Percentiles rank a stretch among this genome's conserved stretches.
Evolutionary conservation across 2,113 vertebrate genomes (phyloP).

Genomic region (Columba janthina): DNA sequence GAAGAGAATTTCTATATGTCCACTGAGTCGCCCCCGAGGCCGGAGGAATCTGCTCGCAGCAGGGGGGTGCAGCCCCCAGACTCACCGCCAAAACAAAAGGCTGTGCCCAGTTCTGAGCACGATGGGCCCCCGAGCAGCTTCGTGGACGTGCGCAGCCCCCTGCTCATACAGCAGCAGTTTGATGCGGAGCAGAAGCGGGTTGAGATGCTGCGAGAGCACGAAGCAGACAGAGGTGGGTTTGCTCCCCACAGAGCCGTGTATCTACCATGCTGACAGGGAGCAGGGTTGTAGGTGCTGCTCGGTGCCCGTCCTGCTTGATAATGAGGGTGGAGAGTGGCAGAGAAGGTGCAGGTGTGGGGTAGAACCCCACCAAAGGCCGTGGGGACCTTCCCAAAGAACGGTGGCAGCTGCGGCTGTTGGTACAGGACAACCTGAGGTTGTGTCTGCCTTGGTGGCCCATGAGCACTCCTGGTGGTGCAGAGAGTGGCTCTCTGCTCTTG

Average conservation of each 20-base stretch:
- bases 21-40: accelerated
- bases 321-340: not conserved
- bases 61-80: not conserved
- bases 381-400: not conserved
- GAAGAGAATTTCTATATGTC: not conserved
- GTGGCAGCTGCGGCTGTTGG: not conserved
- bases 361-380: accelerated
- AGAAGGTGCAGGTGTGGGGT: not conserved
- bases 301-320: accelerated
- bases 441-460: accelerated
- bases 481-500: not conserved
- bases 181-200: not conserved
- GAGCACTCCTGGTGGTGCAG: not conserved
- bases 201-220: accelerated
- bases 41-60: accelerated
- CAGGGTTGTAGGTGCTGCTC: not conserved
- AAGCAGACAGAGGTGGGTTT: constrained; percentile 11
- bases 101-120: accelerated
- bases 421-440: not conserved
- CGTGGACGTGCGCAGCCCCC: not conserved
- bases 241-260: not conserved
- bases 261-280: accelerated
- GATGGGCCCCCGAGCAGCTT: accelerated
- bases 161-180: not conserved
- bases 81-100: accelerated